Percentiles rank a stretch among this genome's conserved stretches.
phyloP scores from a whole-genome alignment of 1,140 invertebrate species.

The Lordiphosa mommai region DNA sequence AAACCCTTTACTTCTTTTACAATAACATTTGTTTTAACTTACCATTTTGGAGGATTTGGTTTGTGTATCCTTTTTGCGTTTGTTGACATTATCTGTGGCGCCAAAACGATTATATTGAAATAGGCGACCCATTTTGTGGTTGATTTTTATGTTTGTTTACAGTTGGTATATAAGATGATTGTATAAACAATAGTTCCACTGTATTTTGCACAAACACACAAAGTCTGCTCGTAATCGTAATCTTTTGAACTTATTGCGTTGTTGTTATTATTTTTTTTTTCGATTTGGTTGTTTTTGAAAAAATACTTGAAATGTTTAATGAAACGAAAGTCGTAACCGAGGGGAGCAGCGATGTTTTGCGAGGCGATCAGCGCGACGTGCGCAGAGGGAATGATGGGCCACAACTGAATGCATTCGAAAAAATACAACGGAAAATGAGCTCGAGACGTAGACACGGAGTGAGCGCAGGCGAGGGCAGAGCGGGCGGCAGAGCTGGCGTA shows the following conservation, averaged over 20 bases:
- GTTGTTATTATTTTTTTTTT: not conserved
- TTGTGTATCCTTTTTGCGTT: conserved; percentile 66
- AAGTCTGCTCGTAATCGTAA: conserved; percentile 19
- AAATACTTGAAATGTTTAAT: conserved; percentile 41
- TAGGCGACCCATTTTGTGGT: conserved; percentile 61
- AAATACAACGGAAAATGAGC: conserved; percentile 76
- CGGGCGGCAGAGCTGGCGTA: no score
- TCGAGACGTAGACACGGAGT: conserved; percentile 41
- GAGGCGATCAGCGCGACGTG: conserved; percentile 74
- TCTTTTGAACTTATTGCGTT: conserved; percentile 42
- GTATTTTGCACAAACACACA: conserved; percentile 25
- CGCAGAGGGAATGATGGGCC: conserved; percentile 73
- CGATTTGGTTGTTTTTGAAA: conserved; percentile 3
- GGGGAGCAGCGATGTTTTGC: conserved; percentile 6
- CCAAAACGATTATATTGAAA: conserved; percentile 76
- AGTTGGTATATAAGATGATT: conserved; percentile 12
- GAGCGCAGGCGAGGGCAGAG: conserved; percentile 13
- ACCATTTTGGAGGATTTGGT: conserved; percentile 59
- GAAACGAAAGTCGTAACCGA: conserved; percentile 10
- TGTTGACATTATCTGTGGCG: conserved; percentile 53
- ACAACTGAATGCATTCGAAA: conserved; percentile 68
- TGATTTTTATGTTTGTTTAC: conserved; percentile 27
- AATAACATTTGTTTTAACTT: conserved; percentile 9
- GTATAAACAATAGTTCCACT: conserved; percentile 24
- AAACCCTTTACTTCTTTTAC: not conserved